phyloP scores from a whole-genome alignment of 2,888 invertebrate genomes.

The Tupiocoris notatus region DNA sequence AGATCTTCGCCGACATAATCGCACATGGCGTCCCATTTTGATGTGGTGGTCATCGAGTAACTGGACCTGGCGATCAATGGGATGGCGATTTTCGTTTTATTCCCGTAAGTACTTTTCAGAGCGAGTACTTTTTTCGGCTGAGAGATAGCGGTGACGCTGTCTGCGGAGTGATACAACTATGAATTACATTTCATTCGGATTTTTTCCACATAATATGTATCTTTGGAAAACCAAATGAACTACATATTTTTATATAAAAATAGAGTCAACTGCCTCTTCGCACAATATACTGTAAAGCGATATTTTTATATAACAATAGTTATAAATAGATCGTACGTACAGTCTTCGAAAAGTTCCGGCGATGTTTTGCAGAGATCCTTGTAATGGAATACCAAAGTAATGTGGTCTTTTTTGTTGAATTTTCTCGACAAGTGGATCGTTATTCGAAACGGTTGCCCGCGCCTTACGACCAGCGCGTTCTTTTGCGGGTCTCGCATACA shows the following conservation, averaged over 20 bases:
- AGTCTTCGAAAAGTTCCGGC: not conserved
- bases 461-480: not conserved
- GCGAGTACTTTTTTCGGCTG: not conserved
- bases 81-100: conserved; percentile 1
- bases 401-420: not conserved
- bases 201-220: too few relatives aligned
- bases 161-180: too few relatives aligned
- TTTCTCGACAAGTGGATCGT: not conserved
- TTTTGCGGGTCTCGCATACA: not conserved
- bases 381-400: not conserved
- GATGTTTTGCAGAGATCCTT: not conserved
- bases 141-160: not conserved
- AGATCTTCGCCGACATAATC: not conserved
- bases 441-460: conserved; percentile 7
- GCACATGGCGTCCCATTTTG: conserved; percentile 17
- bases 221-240: too few relatives aligned
- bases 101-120: not conserved
- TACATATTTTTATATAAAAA: too few relatives aligned
- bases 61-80: not conserved
- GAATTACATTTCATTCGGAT: too few relatives aligned
- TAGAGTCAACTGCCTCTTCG: too few relatives aligned
- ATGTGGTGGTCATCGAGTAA: conserved; percentile 5
- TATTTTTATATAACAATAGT: too few relatives aligned
- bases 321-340: too few relatives aligned
- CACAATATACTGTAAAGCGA: too few relatives aligned